phyloP scores from a whole-genome alignment of 2,888 invertebrate genomes.

The Mythimna impura region DNA sequence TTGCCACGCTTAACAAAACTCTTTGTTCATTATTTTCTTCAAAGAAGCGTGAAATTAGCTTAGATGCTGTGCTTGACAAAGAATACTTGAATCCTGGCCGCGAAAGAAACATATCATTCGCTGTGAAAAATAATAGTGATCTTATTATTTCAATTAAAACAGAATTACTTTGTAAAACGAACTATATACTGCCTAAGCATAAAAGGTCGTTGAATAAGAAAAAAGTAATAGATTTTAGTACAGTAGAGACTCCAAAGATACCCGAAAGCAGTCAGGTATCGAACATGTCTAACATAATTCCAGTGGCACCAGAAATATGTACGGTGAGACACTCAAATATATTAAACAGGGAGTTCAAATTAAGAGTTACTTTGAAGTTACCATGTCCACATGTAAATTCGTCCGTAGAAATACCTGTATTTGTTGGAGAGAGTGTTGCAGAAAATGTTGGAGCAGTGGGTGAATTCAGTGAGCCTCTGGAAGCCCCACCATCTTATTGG shows the following conservation, averaged over 20 bases:
- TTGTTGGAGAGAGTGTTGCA: constrained; percentile 33
- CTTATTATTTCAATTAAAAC: constrained; percentile 20
- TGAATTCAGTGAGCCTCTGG: background rate
- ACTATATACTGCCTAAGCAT: constrained; percentile 1
- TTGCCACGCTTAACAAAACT: constrained; percentile 25
- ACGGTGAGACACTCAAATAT: constrained; percentile 43
- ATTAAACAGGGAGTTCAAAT: constrained; percentile 35
- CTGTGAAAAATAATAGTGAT: constrained; percentile 28
- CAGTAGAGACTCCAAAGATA: constrained; percentile 28
- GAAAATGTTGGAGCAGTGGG: background rate
- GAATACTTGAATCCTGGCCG: constrained; percentile 18
- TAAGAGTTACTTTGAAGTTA: constrained; percentile 43
- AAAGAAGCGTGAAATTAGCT: constrained; percentile 14
- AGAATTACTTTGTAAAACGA: constrained; percentile 17
- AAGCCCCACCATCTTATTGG: constrained; percentile 5
- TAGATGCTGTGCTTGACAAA: constrained; percentile 36
- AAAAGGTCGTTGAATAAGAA: background rate
- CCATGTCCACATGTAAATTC: constrained; percentile 44
- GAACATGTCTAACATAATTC: constrained; percentile 15
- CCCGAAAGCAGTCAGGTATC: constrained; percentile 11
- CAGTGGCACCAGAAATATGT: background rate
- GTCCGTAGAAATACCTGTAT: constrained; percentile 39
- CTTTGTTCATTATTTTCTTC: constrained; percentile 21
- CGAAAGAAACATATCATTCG: constrained; percentile 14
- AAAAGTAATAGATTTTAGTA: constrained; percentile 11